These are phyloP conservation scores for Papilio polytes DNA, from an alignment of 1,140 invertebrate species.

Conservation along the genomic window DNA sequence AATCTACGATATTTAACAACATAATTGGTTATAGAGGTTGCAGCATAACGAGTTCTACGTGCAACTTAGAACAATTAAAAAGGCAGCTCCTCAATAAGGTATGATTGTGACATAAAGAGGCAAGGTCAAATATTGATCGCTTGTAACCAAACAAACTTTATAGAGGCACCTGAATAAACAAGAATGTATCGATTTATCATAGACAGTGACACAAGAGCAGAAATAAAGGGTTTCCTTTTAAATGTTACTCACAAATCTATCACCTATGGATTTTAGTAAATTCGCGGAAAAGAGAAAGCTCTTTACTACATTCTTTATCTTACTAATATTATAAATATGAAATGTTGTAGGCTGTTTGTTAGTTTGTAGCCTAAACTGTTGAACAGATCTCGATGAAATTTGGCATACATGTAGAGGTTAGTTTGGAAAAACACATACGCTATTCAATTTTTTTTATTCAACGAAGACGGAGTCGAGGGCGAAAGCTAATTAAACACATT, in stretches of 20 bases:
- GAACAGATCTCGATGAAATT: no score
- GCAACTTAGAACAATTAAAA: neutral
- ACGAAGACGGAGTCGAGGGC: no score
- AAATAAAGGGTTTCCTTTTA: neutral
- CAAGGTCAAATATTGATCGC: slow-evolving; percentile 6
- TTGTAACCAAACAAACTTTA: slow-evolving; percentile 13
- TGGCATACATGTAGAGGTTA: no score
- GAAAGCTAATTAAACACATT: no score
- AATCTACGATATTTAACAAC: no score
- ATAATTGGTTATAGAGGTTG: no score
- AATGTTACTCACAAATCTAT: neutral
- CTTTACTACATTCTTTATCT: no score
- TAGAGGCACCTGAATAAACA: neutral
- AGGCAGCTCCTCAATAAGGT: neutral
- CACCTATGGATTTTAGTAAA: neutral
- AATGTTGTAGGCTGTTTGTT: no score
- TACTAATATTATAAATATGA: no score
- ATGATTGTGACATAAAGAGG: neutral
- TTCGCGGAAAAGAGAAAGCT: neutral
- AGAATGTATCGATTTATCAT: neutral
- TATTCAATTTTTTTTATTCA: no score
- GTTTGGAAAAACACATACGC: no score
- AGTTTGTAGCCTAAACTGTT: no score
- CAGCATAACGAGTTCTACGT: neutral
- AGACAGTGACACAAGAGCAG: neutral